phyloP scores from a whole-genome alignment of 2,888 invertebrate genomes.

The Leptura quadrifasciata region DNA sequence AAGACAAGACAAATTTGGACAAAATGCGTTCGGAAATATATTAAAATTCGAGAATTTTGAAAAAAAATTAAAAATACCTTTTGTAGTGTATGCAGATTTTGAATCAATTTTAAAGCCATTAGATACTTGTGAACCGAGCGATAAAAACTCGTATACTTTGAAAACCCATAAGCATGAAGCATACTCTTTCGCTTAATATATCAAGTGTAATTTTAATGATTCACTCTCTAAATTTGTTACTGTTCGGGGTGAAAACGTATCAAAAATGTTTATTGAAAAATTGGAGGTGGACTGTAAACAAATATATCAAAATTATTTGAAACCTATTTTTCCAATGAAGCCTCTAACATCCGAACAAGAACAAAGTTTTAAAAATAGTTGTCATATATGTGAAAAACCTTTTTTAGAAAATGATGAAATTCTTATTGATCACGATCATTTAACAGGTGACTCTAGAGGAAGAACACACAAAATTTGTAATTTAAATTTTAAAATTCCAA shows the following conservation, averaged over 20 bases:
- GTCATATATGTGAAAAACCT: conserved; percentile 29
- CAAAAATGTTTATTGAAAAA: conserved; percentile 25
- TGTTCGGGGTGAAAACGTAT: conserved; percentile 27
- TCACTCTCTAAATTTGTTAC: conserved; percentile 19
- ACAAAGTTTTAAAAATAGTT: no score
- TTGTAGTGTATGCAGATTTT: conserved; percentile 55
- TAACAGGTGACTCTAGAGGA: no score
- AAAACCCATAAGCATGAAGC: conserved; percentile 38
- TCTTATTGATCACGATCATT: no score
- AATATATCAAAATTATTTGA: background rate
- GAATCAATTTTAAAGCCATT: conserved; percentile 52
- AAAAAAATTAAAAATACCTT: conserved; percentile 49
- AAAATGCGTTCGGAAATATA: conserved; percentile 40
- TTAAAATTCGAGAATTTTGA: conserved; percentile 54
- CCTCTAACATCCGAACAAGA: conserved; percentile 4
- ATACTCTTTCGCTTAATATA: conserved; percentile 36
- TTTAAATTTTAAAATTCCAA: no score
- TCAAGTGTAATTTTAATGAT: conserved; percentile 41
- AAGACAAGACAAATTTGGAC: conserved; percentile 37
- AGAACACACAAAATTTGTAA: no score
- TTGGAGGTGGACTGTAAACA: conserved; percentile 26
- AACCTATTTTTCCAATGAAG: conserved; percentile 28
- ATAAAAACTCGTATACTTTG: conserved; percentile 46
- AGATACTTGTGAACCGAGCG: conserved; percentile 46
- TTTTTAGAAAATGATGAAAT: conserved; percentile 22